These are phyloP conservation scores for Ochropacha duplaris DNA, from an alignment of 2,888 invertebrate genomes.

Conservation along the genomic window DNA sequence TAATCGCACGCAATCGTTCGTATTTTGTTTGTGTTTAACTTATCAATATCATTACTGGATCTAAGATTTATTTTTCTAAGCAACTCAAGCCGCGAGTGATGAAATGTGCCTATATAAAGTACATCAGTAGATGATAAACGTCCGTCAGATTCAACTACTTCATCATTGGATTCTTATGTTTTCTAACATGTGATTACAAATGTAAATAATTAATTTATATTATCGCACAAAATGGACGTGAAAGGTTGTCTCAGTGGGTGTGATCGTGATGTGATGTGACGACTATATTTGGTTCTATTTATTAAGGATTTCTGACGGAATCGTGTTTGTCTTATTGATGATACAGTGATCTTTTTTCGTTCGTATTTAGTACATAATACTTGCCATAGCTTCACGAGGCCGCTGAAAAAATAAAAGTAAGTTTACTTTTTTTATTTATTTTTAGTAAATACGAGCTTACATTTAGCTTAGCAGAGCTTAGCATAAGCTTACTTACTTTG, in stretches of 20 bases:
- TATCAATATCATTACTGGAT: slow-evolving; percentile 3
- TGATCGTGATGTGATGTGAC: slow-evolving; percentile 60
- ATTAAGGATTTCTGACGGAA: slow-evolving; percentile 13
- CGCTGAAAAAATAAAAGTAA: slow-evolving; percentile 24
- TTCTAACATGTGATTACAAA: slow-evolving; percentile 69
- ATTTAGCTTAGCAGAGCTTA: background rate
- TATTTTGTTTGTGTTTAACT: slow-evolving; percentile 2
- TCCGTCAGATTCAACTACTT: slow-evolving; percentile 6
- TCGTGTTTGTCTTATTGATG: slow-evolving; percentile 13
- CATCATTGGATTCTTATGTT: slow-evolving; percentile 20
- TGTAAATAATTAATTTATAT: slow-evolving; percentile 68
- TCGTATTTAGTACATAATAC: slow-evolving; percentile 25
- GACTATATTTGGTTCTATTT: slow-evolving; percentile 33
- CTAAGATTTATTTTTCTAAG: slow-evolving; percentile 21
- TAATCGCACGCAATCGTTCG: background rate
- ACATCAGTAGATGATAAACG: slow-evolving; percentile 39
- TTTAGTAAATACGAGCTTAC: background rate
- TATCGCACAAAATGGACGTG: slow-evolving; percentile 69
- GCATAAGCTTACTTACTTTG: no score
- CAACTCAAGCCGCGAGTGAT: slow-evolving; percentile 48
- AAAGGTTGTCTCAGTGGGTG: slow-evolving; percentile 63
- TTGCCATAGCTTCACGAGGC: slow-evolving; percentile 24
- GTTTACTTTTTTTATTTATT: slow-evolving; percentile 12
- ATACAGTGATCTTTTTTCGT: slow-evolving; percentile 2
- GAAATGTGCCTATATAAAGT: slow-evolving; percentile 39